These are phyloP conservation scores for Lasioglossum albipes DNA, from an alignment of 1,140 invertebrate genomes.

Conservation along the genomic window DNA sequence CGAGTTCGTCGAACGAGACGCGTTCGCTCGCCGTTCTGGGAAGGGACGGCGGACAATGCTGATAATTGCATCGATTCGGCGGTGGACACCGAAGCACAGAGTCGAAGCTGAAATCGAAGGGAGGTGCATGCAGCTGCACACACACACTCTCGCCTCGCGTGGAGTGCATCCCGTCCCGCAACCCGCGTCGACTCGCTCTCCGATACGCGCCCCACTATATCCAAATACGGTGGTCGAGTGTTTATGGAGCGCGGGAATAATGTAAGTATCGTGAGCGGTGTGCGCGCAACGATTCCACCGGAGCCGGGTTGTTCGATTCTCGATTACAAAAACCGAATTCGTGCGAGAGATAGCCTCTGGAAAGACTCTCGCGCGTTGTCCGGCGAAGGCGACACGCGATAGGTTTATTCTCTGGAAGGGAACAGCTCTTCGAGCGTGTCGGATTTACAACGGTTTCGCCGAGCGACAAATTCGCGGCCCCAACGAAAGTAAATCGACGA, in stretches of 20 bases:
- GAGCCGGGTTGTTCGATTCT: not conserved
- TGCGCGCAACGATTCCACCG: constrained; percentile 24
- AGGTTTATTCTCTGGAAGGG: not conserved
- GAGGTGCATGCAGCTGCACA: constrained; percentile 6
- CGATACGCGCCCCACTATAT: constrained; percentile 21
- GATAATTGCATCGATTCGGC: not conserved
- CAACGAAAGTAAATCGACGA: constrained; percentile 1
- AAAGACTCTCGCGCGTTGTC: not conserved
- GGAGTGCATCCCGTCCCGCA: not conserved
- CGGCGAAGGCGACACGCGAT: not conserved
- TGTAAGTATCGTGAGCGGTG: constrained; percentile 22
- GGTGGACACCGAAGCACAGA: not conserved
- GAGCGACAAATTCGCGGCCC: not conserved
- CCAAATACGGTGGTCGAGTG: constrained; percentile 59
- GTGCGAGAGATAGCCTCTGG: not conserved
- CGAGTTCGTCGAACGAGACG: not conserved
- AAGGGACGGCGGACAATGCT: constrained; percentile 2
- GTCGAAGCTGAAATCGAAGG: no score
- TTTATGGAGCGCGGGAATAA: constrained; percentile 59
- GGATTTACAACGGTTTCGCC: not conserved
- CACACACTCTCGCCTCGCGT: not conserved
- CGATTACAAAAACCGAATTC: not conserved
- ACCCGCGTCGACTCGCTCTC: constrained; percentile 1
- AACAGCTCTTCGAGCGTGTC: not conserved
- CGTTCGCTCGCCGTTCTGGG: no score